Evolutionary conservation across 1,140 invertebrate species (phyloP), one percentile per base, ranked within the genome.

Genomic region (Schlechtendalia chinensis): DNA sequence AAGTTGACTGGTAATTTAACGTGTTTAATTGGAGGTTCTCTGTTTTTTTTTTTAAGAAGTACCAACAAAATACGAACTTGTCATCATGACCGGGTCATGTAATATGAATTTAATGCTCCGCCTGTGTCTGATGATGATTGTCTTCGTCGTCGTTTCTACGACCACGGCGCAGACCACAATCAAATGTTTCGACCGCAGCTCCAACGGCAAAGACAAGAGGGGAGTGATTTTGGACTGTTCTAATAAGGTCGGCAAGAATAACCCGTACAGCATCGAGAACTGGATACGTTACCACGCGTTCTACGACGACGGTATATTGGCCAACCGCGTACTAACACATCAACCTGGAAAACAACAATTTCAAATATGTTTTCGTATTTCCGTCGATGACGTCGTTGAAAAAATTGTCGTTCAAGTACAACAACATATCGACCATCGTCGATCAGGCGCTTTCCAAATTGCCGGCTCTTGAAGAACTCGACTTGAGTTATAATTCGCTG

Each of bases 371-470:
- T 12, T 79, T 79, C 12, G 27, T 17, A 14, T 5, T 79, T 4
- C 75, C 75, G 19, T 1, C 0, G 8, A 50, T 79, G 58, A 12
- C 11, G 12, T 79, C 75, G 56, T 59, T 79, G 32, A 59, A 63
- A 53, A 79, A 79, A 29, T 50, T 79, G 12, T 79, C 75, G 22
- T 79, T 79, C 45, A 79, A 63, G n/a, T 27, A 63, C 16, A 79
- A 79, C 10, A 63, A 79, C 39, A 61, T 79, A 79, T 61, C 75
- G n/a, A 14, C 39, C 1, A 63, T 79, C 6, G 56, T 29, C 24
- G 17, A 16, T n/a, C 22, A 47, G 0, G 75, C 75, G 4, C 50
- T 79, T 14, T 16, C 32, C 5, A 59, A 50, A 5, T 29, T 79
- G 47, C 75, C 58, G 17, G 45, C 22, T 19, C 75, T 79, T 10